Conservation (phyloP, 2,113 vertebrate genomes). For the Hemiscyllium ocellatum region DNA sequence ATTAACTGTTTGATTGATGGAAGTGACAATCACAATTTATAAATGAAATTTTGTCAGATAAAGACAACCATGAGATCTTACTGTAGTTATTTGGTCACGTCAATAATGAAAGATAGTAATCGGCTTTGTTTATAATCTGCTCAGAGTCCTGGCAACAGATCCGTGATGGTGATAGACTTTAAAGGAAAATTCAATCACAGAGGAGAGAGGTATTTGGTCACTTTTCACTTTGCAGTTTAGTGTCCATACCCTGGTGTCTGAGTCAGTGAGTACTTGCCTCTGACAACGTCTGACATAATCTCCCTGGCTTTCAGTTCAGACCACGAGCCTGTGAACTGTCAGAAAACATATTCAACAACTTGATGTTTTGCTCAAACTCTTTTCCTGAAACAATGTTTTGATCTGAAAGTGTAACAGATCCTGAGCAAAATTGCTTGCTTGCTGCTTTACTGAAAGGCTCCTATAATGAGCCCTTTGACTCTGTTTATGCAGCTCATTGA, state of each 20-base stretch:
- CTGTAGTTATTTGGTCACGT: neutral
- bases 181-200: neutral
- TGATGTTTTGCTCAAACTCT: neutral
- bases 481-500: neutral
- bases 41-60: constrained; percentile 27
- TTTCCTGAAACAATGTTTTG: neutral
- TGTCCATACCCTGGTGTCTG: neutral
- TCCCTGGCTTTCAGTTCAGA: neutral
- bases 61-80: neutral
- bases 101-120: constrained; percentile 29
- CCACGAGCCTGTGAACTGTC: neutral
- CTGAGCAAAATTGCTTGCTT: neutral
- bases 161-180: neutral
- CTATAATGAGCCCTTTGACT: neutral
- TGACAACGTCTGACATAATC: too few relatives aligned
- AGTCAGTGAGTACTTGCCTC: neutral
- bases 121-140: constrained; percentile 8
- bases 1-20: neutral
- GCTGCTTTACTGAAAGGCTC: neutral
- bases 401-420: neutral
- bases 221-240: neutral
- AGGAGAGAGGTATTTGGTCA: neutral
- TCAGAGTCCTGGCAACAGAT: neutral
- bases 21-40: neutral
- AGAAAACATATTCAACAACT: neutral